phyloP scores from a whole-genome alignment of 2,797 vertebrate species.

The Sebastes diploproa region DNA sequence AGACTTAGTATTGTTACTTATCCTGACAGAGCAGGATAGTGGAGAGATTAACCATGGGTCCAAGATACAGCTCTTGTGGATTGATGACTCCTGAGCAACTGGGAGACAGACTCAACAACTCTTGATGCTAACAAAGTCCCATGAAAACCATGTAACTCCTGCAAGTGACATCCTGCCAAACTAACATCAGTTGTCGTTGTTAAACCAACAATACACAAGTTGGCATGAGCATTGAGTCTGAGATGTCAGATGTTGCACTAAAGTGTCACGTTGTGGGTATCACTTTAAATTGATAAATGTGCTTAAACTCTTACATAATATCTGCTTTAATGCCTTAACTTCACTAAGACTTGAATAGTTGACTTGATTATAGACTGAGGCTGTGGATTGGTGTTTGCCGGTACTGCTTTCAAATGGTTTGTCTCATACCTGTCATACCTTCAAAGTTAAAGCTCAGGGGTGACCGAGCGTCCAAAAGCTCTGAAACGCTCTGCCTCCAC shows the following conservation, averaged over 20 bases:
- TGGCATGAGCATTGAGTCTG: too few species aligned
- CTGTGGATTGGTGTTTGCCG: neutral
- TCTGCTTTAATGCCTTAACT: neutral
- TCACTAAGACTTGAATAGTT: neutral
- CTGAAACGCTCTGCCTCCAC: too few species aligned
- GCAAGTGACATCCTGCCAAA: conserved; percentile 3
- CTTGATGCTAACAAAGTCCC: conserved; percentile 37
- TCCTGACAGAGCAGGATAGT: conserved; percentile 67
- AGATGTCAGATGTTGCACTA: neutral
- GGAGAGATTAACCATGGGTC: conserved; percentile 66
- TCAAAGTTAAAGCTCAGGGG: too few species aligned
- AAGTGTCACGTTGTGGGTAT: neutral
- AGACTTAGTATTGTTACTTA: conserved; percentile 73
- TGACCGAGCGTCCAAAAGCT: too few species aligned
- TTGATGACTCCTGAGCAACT: conserved; percentile 65
- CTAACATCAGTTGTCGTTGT: neutral
- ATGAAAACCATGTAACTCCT: conserved; percentile 11
- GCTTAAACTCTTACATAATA: neutral
- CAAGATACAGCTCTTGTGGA: conserved; percentile 51
- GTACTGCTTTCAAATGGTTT: neutral
- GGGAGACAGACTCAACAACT: conserved; percentile 42
- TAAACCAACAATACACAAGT: neutral
- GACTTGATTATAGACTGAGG: neutral
- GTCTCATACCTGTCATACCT: neutral
- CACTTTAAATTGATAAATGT: neutral